These are phyloP conservation scores for Gallinago solitaria DNA, from an alignment of 2,797 vertebrate genomes.

Conservation along the genomic window DNA sequence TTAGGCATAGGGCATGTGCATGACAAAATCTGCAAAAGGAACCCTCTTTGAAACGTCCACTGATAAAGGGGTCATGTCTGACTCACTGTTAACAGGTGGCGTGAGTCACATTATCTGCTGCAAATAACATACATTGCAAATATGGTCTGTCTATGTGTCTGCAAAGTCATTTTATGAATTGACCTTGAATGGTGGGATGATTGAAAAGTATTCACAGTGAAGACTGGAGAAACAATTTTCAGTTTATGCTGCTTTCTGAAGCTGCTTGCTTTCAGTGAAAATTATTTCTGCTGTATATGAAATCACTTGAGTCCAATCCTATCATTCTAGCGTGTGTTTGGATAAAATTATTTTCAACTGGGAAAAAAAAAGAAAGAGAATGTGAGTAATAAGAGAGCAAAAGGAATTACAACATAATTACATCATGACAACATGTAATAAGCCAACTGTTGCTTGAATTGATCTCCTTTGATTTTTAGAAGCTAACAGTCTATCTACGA, in stretches of 20 bases:
- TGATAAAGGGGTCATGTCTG: not conserved
- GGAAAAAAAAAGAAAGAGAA: no score
- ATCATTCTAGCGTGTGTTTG: not conserved
- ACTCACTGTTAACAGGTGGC: not conserved
- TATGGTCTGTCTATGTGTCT: not conserved
- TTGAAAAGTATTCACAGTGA: not conserved
- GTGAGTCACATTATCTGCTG: not conserved
- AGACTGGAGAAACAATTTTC: not conserved
- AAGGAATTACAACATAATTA: not conserved
- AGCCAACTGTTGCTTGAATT: not conserved
- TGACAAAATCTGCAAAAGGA: not conserved
- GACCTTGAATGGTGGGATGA: not conserved
- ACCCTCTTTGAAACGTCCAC: not conserved
- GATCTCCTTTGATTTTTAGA: not conserved
- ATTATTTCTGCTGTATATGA: not conserved
- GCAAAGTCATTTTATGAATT: not conserved
- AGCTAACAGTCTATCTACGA: fast-evolving
- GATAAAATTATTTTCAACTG: not conserved
- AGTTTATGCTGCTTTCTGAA: not conserved
- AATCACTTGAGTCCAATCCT: not conserved
- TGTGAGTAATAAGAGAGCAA: not conserved
- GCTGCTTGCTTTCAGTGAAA: not conserved
- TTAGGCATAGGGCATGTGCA: not conserved
- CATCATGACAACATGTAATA: not conserved
- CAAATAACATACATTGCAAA: not conserved